A percentile compares a stretch with the other conserved stretches of the same genome.
These are phyloP conservation scores for Drosophila anomalipes DNA, from an alignment of 2,888 invertebrate genomes.

Conservation along the genomic window DNA sequence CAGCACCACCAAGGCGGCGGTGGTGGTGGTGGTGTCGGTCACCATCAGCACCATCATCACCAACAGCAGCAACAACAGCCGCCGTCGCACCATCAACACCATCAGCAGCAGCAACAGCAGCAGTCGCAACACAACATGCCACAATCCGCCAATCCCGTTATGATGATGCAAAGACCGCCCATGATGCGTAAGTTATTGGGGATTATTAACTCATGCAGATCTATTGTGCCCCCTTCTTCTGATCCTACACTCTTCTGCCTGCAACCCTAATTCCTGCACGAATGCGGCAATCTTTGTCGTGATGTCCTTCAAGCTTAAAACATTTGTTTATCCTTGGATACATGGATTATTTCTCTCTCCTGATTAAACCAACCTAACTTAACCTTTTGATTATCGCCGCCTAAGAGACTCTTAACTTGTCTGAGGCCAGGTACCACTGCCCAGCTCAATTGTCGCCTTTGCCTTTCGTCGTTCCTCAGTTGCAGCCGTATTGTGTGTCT, in stretches of 20 bases:
- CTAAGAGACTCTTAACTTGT: not conserved
- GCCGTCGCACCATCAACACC: constrained; percentile 46
- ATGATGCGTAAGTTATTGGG: constrained; percentile 84
- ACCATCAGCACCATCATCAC: constrained; percentile 74
- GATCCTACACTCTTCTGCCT: not conserved
- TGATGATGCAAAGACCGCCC: constrained; percentile 85
- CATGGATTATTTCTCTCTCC: too few species aligned
- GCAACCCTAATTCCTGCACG: not conserved
- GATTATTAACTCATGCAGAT: not conserved
- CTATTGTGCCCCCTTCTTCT: not conserved
- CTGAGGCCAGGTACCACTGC: not conserved
- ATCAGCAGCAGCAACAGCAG: constrained; percentile 56
- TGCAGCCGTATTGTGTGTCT: not conserved
- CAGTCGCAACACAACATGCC: constrained; percentile 70
- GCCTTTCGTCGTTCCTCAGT: not conserved
- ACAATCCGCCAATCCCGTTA: constrained; percentile 83
- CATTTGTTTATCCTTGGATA: not conserved
- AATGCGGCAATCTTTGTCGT: not conserved
- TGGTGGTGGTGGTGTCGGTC: constrained; percentile 33
- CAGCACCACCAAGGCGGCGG: constrained; percentile 63
- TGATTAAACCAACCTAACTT: not conserved
- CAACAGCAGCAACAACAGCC: constrained; percentile 34
- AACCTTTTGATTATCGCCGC: not conserved
- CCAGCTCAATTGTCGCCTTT: not conserved
- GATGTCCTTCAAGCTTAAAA: not conserved